These are phyloP conservation scores for Apodemia zela DNA, from an alignment of 2,888 invertebrate genomes.

Conservation along the genomic window DNA sequence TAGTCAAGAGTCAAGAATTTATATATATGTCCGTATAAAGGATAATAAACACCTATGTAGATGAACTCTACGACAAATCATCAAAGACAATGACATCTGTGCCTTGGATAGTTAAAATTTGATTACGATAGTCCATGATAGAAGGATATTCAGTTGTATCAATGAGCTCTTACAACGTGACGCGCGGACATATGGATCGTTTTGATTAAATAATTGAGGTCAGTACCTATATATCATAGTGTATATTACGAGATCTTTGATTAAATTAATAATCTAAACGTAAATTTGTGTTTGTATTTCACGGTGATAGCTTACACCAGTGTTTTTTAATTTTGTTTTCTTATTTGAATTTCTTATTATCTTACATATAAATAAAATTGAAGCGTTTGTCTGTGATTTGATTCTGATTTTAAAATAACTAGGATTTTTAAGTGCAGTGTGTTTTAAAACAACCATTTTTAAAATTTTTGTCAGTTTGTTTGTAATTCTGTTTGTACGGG, in stretches of 20 bases:
- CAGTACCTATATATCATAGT: slow-evolving; percentile 39
- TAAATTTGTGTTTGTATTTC: background rate
- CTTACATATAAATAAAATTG: too few relatives aligned
- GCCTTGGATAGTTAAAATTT: slow-evolving; percentile 6
- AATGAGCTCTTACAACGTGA: slow-evolving; percentile 42
- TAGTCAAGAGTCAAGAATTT: background rate
- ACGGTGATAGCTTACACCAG: background rate
- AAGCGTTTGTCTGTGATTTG: too few relatives aligned
- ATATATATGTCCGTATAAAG: background rate
- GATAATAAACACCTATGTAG: background rate
- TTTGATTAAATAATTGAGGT: slow-evolving; percentile 47
- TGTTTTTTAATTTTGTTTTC: background rate
- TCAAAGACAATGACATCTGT: background rate
- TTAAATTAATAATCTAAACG: slow-evolving; percentile 24
- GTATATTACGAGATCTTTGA: slow-evolving; percentile 21
- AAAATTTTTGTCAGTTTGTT: too few relatives aligned
- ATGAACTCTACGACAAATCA: background rate
- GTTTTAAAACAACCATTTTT: too few relatives aligned
- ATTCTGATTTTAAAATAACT: too few relatives aligned
- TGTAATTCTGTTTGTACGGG: too few relatives aligned
- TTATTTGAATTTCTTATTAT: background rate
- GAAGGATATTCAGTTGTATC: slow-evolving; percentile 37
- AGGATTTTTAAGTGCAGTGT: too few relatives aligned
- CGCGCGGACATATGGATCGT: slow-evolving; percentile 37
- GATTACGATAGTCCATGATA: slow-evolving; percentile 16